These are phyloP conservation scores for Rhinichthys klamathensis DNA, from an alignment of 2,113 vertebrate genomes.

Conservation along the genomic window DNA sequence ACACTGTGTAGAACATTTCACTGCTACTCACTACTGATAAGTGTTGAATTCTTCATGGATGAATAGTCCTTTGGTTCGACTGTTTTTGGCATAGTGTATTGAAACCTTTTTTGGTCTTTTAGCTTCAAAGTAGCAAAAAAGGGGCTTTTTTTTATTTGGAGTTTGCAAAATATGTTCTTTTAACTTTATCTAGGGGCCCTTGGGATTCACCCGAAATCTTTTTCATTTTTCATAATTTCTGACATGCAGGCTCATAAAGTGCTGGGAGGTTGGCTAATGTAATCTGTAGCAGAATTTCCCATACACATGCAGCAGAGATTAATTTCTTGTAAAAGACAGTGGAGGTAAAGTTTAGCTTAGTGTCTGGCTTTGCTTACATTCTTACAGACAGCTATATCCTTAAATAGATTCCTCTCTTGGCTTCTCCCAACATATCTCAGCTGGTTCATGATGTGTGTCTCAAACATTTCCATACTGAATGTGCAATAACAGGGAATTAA, in stretches of 20 bases:
- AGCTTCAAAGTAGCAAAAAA: neutral
- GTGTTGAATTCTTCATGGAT: neutral
- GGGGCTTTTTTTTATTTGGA: neutral
- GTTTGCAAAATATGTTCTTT: neutral
- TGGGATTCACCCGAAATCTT: neutral
- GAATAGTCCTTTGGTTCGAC: too few species aligned
- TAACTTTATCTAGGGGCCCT: neutral
- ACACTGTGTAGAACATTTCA: neutral
- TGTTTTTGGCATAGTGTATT: neutral
- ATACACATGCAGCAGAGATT: conserved; percentile 53
- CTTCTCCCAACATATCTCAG: conserved; percentile 60
- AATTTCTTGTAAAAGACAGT: conserved; percentile 71
- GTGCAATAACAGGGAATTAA: conserved; percentile 14
- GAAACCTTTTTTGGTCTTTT: neutral
- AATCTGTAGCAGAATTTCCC: conserved; percentile 72
- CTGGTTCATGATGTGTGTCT: conserved; percentile 52
- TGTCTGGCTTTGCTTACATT: conserved; percentile 73
- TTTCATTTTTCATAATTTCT: neutral
- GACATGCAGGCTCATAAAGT: conserved; percentile 58
- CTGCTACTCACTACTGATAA: neutral
- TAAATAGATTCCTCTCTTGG: conserved; percentile 75
- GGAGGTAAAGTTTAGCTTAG: conserved; percentile 70
- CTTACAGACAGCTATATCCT: conserved; percentile 64
- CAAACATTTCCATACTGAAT: conserved; percentile 1
- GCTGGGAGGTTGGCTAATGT: conserved; percentile 70